phyloP scores from a whole-genome alignment of 1,140 invertebrate species.

The Drosophila santomea region DNA sequence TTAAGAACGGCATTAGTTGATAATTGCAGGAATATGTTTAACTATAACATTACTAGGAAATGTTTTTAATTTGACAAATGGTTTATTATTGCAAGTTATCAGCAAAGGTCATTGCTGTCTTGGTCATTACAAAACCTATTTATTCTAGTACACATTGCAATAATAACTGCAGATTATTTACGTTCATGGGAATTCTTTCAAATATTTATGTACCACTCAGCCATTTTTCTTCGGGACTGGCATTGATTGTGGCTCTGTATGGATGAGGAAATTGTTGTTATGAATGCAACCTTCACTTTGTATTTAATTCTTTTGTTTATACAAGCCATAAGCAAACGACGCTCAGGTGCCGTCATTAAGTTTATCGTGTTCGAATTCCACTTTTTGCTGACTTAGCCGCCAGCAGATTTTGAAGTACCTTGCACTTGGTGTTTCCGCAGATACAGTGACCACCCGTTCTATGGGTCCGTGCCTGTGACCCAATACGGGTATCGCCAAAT shows the following conservation, averaged over 20 bases:
- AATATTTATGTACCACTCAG: constrained; percentile 16
- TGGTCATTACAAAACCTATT: constrained; percentile 1
- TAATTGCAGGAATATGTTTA: neutral
- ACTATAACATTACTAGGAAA: no score
- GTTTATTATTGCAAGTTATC: neutral
- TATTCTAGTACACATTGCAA: neutral
- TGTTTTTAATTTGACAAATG: neutral
- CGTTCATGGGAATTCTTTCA: constrained; percentile 11
- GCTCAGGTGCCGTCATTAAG: constrained; percentile 8
- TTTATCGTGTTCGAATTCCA: constrained; percentile 19
- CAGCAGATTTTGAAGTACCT: constrained; percentile 18
- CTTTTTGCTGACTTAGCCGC: constrained; percentile 23
- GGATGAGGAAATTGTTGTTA: constrained; percentile 25
- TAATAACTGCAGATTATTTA: constrained; percentile 4
- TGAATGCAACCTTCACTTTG: constrained; percentile 32
- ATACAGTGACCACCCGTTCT: constrained; percentile 19
- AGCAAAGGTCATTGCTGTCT: neutral
- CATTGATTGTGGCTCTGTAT: constrained; percentile 20
- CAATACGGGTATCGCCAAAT: constrained; percentile 27
- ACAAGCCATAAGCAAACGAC: constrained; percentile 11
- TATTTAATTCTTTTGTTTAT: constrained; percentile 44
- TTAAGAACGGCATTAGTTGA: neutral
- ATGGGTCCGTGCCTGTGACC: constrained; percentile 18
- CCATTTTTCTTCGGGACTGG: constrained; percentile 1
- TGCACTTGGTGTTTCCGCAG: constrained; percentile 33